Evolutionary conservation across 2,113 vertebrate genomes (phyloP), one percentile per base, ranked within the genome.

Genomic region (Actenoides lindsayi): DNA sequence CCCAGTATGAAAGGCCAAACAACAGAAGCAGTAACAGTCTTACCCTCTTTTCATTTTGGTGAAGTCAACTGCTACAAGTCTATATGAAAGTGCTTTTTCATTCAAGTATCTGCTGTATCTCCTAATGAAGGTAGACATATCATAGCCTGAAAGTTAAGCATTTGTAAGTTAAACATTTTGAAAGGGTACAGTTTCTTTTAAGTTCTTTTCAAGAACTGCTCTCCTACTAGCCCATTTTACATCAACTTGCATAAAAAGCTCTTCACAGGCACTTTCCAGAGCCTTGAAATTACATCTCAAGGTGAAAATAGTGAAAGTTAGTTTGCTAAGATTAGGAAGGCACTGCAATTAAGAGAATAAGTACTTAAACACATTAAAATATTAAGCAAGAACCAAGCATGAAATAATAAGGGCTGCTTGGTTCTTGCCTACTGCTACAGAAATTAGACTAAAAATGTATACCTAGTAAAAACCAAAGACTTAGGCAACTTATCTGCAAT

Each of bases 11-110:
- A 68, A 56, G 57, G 13, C 68, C 37, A 74, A 90, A 53, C 13
- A 44, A n/a, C 65, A 80, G 18, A 10, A 82, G 31, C 10, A 83
- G 39, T 15, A 89, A 73, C 23, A 13, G 25, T 82, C 98, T 97
- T 97, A 99, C 99, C 99, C 99, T 95, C 99, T 98, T 97, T 99
- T 99, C 99, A 98, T 99, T 98, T 99, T 99, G 97, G 99, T 99
- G 98, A 99, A 99, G 97, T 99, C 99, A 95, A 98, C 99, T 71
- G 99, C 98, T 87, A 99, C 98, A 96, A 99, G 98, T 94, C 99
- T 98, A 94, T 99, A 99, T 20, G 99, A 99, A 95, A 99, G 98
- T 88, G 99, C 99, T 98, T 99, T 99, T 98, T 99, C 99, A 69
- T 99, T 99, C 98, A 99, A 98, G 97, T 99, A 99, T 93, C 98